phyloP scores from a whole-genome alignment of 2,888 invertebrate species.

The Apodemia hepburni region DNA sequence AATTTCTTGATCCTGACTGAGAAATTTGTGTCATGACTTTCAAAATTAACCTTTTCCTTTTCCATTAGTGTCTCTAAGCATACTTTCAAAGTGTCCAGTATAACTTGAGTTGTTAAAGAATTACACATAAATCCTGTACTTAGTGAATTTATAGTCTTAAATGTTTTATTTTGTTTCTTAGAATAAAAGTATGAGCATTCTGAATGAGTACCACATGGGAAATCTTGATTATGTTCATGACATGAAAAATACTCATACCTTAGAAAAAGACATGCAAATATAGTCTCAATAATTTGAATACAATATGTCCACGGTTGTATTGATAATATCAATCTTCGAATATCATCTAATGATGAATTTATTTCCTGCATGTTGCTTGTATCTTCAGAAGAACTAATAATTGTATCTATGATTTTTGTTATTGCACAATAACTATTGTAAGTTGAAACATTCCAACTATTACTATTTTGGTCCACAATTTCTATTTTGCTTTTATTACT shows the following conservation, averaged over 20 bases:
- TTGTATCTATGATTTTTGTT: constrained; percentile 69
- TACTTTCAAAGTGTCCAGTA: constrained; percentile 78
- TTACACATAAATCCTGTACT: constrained; percentile 80
- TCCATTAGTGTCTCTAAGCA: constrained; percentile 65
- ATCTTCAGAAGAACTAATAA: constrained; percentile 59
- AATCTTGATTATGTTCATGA: constrained; percentile 69
- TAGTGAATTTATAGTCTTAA: constrained; percentile 44
- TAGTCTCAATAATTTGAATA: constrained; percentile 84
- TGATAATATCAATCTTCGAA: constrained; percentile 66
- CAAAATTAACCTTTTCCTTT: constrained; percentile 48
- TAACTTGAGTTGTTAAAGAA: constrained; percentile 78
- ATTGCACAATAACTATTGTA: constrained; percentile 77
- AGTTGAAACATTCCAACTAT: constrained; percentile 69
- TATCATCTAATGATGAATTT: constrained; percentile 63
- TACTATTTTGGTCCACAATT: constrained; percentile 40
- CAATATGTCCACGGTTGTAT: constrained; percentile 69
- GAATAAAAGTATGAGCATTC: constrained; percentile 75
- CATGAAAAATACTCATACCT: constrained; percentile 81
- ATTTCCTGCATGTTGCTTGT: constrained; percentile 54
- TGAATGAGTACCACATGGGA: constrained; percentile 64
- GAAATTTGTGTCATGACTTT: constrained; percentile 45
- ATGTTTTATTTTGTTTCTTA: constrained; percentile 54
- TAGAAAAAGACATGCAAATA: constrained; percentile 86
- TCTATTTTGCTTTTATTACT: constrained; percentile 42
- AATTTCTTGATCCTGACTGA: constrained; percentile 50